Evolutionary conservation across 1,140 invertebrate genomes (phyloP).

Genomic region (Tyrophagus putrescentiae): DNA sequence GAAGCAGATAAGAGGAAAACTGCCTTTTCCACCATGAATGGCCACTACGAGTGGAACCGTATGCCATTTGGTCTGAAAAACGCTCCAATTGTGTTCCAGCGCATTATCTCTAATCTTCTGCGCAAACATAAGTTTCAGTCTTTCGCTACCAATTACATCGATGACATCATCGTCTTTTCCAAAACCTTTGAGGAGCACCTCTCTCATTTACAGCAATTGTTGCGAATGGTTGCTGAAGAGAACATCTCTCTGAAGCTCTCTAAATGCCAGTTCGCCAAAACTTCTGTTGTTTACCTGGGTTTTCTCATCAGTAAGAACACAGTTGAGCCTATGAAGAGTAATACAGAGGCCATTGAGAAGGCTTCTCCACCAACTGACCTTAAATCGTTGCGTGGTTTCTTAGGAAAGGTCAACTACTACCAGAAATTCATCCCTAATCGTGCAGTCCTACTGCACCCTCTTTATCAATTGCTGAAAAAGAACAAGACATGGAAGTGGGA

Average conservation of each 20-base stretch:
- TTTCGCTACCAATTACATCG: conserved; percentile 5
- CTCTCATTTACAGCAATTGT: not conserved
- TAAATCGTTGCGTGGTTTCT: not conserved
- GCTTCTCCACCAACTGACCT: not conserved
- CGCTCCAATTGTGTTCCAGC: conserved; percentile 21
- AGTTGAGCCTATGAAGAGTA: not conserved
- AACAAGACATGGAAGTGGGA: not conserved
- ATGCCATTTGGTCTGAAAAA: conserved; percentile 26
- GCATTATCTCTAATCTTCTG: not conserved
- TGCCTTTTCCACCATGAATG: conserved; percentile 32
- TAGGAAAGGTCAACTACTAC: conserved; percentile 19
- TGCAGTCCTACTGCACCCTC: conserved; percentile 27
- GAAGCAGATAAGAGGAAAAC: conserved; percentile 31
- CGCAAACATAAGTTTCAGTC: not conserved
- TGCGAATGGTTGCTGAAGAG: not conserved
- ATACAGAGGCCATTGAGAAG: not conserved
- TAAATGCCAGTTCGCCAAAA: conserved; percentile 2
- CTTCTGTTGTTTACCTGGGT: conserved; percentile 7
- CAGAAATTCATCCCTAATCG: conserved; percentile 17
- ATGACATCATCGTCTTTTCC: conserved; percentile 23
- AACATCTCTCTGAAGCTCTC: not conserved
- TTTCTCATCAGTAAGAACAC: not conserved
- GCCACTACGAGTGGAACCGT: conserved; percentile 29
- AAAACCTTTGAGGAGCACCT: conserved; percentile 24
- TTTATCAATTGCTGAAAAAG: conserved; percentile 24